These are phyloP conservation scores for Incurvaria masculella DNA, from an alignment of 2,888 invertebrate species.

Conservation along the genomic window DNA sequence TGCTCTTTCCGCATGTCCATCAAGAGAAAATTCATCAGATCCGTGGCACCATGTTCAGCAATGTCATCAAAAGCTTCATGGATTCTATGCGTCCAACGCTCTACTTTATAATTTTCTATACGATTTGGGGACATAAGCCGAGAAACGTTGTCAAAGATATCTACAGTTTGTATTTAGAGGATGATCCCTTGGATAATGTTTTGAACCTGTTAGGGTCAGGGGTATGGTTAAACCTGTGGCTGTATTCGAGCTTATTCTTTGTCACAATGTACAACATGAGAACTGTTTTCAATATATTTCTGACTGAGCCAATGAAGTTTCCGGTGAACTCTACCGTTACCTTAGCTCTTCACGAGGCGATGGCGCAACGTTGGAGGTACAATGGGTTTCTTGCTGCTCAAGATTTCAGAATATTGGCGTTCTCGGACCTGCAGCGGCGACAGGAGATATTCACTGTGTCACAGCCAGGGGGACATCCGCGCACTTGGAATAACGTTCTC, in stretches of 20 bases:
- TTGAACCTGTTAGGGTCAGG: constrained; percentile 42
- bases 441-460: constrained; percentile 68
- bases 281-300: constrained; percentile 64
- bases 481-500: constrained; percentile 77
- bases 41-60: constrained; percentile 53
- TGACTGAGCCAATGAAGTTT: constrained; percentile 69
- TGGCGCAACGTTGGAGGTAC: constrained; percentile 62
- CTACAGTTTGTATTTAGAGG: constrained; percentile 53
- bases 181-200: constrained; percentile 47
- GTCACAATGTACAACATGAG: constrained; percentile 69
- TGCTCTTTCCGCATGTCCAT: constrained; percentile 68
- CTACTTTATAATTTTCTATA: constrained; percentile 61
- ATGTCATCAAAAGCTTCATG: constrained; percentile 57
- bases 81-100: constrained; percentile 61
- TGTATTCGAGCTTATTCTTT: constrained; percentile 65
- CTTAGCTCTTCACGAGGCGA: constrained; percentile 59
- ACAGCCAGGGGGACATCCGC: constrained; percentile 83
- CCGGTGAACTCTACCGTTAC: constrained; percentile 50
- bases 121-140: constrained; percentile 56
- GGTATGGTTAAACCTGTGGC: constrained; percentile 64
- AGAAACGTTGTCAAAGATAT: constrained; percentile 49
- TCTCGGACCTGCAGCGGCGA: constrained; percentile 60
- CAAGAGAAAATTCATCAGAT: constrained; percentile 67
- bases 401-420: constrained; percentile 66
- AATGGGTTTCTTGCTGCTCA: constrained; percentile 73